Evolutionary conservation across 2,797 vertebrate genomes (phyloP).

Genomic region (Girardinus metallicus): DNA sequence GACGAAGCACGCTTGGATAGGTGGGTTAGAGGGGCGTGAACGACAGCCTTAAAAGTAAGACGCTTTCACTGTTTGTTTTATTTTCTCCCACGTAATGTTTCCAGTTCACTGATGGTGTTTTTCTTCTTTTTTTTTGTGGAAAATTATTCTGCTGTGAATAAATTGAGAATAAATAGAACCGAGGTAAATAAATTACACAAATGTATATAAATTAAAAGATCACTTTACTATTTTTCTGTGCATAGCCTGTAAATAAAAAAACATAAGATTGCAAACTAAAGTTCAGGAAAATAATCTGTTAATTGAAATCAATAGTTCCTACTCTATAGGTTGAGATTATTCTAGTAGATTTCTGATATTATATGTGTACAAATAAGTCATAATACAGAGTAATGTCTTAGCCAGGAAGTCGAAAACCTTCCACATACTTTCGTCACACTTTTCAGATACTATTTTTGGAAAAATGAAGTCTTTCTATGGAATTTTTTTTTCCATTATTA

Average conservation of each 20-base stretch:
- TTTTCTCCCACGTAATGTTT: neutral
- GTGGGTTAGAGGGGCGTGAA: slow-evolving; percentile 74
- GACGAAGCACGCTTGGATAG: slow-evolving; percentile 62
- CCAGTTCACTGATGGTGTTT: neutral
- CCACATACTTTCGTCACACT: neutral
- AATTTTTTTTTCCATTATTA: neutral
- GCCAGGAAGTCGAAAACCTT: neutral
- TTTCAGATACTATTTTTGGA: neutral
- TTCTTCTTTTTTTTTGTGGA: neutral
- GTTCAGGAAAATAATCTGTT: neutral
- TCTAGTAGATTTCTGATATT: neutral
- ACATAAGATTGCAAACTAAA: neutral
- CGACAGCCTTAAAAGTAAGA: neutral
- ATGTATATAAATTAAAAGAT: neutral
- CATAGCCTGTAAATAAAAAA: neutral
- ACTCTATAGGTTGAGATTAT: neutral
- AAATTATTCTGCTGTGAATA: neutral
- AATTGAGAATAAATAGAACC: neutral
- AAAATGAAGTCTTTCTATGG: neutral
- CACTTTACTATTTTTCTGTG: neutral
- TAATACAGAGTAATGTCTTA: neutral
- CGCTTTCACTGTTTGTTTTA: neutral
- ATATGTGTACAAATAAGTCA: neutral
- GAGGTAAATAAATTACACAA: neutral
- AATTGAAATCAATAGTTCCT: neutral